Percentiles rank a stretch among this genome's conserved stretches.
phyloP scores from a whole-genome alignment of 2,113 vertebrate genomes.

The Gulo gulo region DNA sequence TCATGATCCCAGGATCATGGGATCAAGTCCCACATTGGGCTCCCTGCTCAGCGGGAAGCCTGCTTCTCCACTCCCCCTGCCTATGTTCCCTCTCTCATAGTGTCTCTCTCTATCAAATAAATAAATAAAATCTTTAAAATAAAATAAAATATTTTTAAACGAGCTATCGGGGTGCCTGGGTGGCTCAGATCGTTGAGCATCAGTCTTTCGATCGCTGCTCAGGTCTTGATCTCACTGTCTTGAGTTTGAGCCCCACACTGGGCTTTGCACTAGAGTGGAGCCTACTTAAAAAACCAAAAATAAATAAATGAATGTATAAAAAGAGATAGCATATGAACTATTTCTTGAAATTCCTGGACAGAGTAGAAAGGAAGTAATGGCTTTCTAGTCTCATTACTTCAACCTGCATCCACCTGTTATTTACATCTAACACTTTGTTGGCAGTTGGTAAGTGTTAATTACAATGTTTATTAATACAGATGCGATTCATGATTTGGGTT shows the following conservation, averaged over 20 bases:
- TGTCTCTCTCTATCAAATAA: too few species aligned
- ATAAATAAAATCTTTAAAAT: too few species aligned
- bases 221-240: background rate
- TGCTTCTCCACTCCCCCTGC: too few species aligned
- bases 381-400: background rate
- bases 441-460: constrained; percentile 26
- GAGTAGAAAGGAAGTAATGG: background rate
- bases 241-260: background rate
- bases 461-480: constrained; percentile 53
- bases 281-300: background rate
- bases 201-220: background rate
- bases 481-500: constrained; percentile 9
- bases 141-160: background rate
- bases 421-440: constrained; percentile 10
- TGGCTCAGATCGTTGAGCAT: background rate
- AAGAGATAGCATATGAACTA: background rate
- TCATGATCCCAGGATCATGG: too few species aligned
- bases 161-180: background rate
- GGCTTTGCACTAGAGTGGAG: background rate
- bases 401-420: constrained; percentile 36
- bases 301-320: background rate
- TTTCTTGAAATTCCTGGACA: background rate
- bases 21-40: too few species aligned
- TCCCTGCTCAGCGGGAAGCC: too few species aligned
- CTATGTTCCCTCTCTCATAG: too few species aligned